Evolutionary conservation across 2,888 invertebrate genomes (phyloP), one percentile per base, ranked within the genome.

Genomic region (Tridacna gigas): DNA sequence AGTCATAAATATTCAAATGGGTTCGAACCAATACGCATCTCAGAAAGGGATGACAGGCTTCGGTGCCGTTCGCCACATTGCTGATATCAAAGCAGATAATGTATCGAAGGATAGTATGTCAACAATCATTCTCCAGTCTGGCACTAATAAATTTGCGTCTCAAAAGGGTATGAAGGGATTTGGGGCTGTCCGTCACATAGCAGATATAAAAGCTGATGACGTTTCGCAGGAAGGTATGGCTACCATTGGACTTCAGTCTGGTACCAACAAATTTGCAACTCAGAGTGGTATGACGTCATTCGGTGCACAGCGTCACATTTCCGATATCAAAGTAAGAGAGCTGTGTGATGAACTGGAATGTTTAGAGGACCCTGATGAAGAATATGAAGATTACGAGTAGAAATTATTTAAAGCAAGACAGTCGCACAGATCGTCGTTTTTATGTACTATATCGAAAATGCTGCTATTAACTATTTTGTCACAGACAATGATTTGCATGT

Each of bases 21-120:
- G 94, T 11, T 90, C 90, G 48, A 94, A 94, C 89, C 93, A 94
- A 80, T 91, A 89, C 66, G 94, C 94, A 22, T 93, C 92, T 56
- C 94, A 94, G 83, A 78, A 89, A 26, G 94, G 94, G 13, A 94
- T 94, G 94, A 81, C 90, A 37, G 94, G 93, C 65, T 92, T 94
- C 84, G 94, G 94, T 11, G 88, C 91, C 18, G 92, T 91, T 1
- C 85, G 94, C 1, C 93, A 94, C 83, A 90, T 92, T 61, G 89
- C 91, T 45, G 92, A 93, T 83, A 92, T 92, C 60, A 86, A 87
- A 60, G 86, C 87, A 18, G 92, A 93, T 66, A 89, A 92, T 60
- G 88, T 92, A 56, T 81, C 84, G 63, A 77, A 81, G 20, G 91
- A 89, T 2, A 91, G 92, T 11, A 88, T 92, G 80, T 90, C 91